These are phyloP conservation scores for Tenthredo notha DNA, from an alignment of 2,888 invertebrate genomes.

Conservation along the genomic window DNA sequence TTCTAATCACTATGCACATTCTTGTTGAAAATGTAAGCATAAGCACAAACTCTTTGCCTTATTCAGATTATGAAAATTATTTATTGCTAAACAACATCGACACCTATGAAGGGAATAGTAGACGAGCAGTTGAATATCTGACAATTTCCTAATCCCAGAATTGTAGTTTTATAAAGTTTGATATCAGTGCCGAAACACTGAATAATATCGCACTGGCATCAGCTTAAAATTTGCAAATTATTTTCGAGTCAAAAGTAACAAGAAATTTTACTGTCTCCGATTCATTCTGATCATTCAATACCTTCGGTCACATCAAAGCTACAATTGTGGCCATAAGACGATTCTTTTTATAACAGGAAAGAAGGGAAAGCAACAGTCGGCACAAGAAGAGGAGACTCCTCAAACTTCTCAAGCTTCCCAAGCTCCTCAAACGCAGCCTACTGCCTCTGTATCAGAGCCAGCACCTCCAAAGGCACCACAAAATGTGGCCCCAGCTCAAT, in stretches of 20 bases:
- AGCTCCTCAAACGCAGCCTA: constrained; percentile 11
- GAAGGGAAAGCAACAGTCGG: constrained; percentile 31
- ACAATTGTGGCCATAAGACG: neutral
- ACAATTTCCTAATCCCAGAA: neutral
- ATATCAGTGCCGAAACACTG: neutral
- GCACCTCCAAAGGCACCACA: neutral
- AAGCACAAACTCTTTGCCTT: neutral
- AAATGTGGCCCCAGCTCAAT: neutral
- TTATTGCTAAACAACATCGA: neutral
- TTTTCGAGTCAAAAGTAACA: neutral
- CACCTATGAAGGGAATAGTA: no score
- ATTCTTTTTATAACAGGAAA: constrained; percentile 11
- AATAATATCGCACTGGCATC: no score
- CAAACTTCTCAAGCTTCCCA: neutral
- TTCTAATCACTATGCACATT: neutral
- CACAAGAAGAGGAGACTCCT: neutral
- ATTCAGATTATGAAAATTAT: neutral
- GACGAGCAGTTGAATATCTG: neutral
- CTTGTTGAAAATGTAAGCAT: neutral
- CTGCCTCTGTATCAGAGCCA: neutral
- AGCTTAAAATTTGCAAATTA: neutral
- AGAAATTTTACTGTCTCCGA: neutral
- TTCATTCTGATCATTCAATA: neutral
- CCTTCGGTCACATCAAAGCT: neutral
- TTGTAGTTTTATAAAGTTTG: neutral